These are phyloP conservation scores for Dasyurus viverrinus DNA, from an alignment of 2,113 vertebrate species.

Conservation along the genomic window DNA sequence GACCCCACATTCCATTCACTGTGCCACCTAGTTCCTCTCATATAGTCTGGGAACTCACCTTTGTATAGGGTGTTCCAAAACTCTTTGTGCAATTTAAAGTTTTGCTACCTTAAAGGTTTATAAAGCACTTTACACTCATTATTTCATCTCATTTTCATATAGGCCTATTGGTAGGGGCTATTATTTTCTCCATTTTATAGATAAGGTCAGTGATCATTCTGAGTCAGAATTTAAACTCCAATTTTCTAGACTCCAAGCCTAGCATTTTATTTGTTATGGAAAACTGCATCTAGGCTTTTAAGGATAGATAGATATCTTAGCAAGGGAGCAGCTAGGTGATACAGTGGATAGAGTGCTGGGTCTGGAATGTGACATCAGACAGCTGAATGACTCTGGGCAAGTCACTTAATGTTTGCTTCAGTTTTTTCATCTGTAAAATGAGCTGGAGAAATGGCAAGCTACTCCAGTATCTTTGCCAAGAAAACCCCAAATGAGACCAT, in stretches of 20 bases:
- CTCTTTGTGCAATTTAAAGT: neutral
- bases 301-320: neutral
- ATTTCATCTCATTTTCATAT: neutral
- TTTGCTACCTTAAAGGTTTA: neutral
- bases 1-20: neutral
- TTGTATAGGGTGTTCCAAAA: neutral
- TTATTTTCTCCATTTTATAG: neutral
- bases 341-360: neutral
- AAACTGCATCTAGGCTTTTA: neutral
- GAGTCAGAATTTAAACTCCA: neutral
- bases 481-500: too few species aligned
- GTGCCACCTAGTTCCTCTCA: neutral
- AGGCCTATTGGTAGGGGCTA: neutral
- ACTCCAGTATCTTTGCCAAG: too few species aligned
- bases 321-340: neutral
- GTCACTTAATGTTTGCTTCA: too few species aligned
- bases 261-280: neutral
- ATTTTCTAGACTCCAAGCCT: neutral
- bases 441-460: too few species aligned
- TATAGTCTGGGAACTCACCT: neutral
- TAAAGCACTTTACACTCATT: neutral
- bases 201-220: neutral
- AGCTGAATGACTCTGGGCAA: too few species aligned
- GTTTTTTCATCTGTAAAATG: neutral
- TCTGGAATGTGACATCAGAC: too few species aligned